Evolutionary conservation across 2,888 invertebrate species (phyloP), one percentile per base, ranked within the genome.

Genomic region (Xestia sexstrigata): DNA sequence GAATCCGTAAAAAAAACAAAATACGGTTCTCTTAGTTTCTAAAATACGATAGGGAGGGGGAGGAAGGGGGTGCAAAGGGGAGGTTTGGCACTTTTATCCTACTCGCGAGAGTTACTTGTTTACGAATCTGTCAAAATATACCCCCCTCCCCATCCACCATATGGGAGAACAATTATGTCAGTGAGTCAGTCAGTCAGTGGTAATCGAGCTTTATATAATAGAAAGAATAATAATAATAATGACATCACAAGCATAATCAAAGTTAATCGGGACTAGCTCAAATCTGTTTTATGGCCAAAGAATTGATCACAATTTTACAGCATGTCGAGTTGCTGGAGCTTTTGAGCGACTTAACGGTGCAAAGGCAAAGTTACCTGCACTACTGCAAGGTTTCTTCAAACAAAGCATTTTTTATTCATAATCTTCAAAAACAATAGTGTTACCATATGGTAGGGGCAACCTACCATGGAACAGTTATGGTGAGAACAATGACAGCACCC

Each of bases 401-500:
- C 84, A 62, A 71, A 67, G 47, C 47, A 35, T 26, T 67, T 79
- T 79, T 60, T 71, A 68, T 75, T 71, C 39, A 26, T 58, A n/a
- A 30, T 73, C n/a, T 62, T 66, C 42, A 30, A 68, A 67, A 60
- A 81, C 71, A 82, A 71, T 55, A n/a, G 55, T 68, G 68, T 66
- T 70, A 71, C 62, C 65, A 71, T 79, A 71, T 62, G 65, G 63
- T 66, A 82, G 66, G 74, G 60, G 17, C 73, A 66, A n/a, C 74
- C 78, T 76, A 74, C 81, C 49, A 60, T 47, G 49, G 26, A 60
- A 70, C 66, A 70, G 58, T 63, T 75, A 70, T 45, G 55, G 70
- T 55, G 62, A 70, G 78, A 78, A 86, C 86, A 86, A 85, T 78
- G 71, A 69, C 63, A 67, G 65, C 87, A 75, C 87, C 85, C 78